Percentiles rank a stretch among this genome's conserved stretches.
Evolutionary conservation across 2,888 invertebrate genomes (phyloP).

Genomic region (Acrocera orbiculus): DNA sequence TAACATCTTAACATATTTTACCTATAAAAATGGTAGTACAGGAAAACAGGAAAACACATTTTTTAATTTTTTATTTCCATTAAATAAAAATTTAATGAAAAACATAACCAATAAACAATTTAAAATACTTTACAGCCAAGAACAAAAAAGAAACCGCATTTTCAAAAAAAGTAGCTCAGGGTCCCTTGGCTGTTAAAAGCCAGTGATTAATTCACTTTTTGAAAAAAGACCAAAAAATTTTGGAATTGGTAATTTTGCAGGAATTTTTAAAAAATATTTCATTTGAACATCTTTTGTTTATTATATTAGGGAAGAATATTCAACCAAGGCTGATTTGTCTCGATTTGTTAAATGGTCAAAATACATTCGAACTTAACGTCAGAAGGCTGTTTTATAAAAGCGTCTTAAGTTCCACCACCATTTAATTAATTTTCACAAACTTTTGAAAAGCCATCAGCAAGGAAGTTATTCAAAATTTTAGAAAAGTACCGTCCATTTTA

Average conservation of each 20-base stretch:
- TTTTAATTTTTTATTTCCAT: too few species aligned
- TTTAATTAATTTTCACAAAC: constrained; percentile 96
- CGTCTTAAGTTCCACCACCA: constrained; percentile 94
- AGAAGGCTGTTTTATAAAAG: constrained; percentile 87
- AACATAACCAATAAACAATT: too few species aligned
- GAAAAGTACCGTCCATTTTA: constrained; percentile 96
- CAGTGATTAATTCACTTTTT: constrained; percentile 88
- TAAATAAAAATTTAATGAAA: too few species aligned
- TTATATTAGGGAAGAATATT: constrained; percentile 76
- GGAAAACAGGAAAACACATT: constrained; percentile 17
- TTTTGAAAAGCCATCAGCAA: constrained; percentile 92
- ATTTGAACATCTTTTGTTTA: constrained; percentile 5
- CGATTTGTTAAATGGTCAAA: constrained; percentile 99
- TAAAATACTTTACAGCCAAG: constrained; percentile 43
- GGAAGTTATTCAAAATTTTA: constrained; percentile 86
- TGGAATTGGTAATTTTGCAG: constrained; percentile 78
- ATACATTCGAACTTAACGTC: constrained; percentile 95
- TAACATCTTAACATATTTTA: constrained; percentile 22
- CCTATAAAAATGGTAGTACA: constrained; percentile 30
- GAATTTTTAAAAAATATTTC: too few species aligned
- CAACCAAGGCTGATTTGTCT: constrained; percentile 92
- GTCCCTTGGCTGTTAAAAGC: constrained; percentile 84
- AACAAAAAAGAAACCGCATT: constrained; percentile 80
- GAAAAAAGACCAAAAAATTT: constrained; percentile 96
- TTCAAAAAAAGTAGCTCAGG: constrained; percentile 91